Percentiles rank a stretch among this genome's conserved stretches.
phyloP scores from a whole-genome alignment of 2,113 vertebrate genomes.

The Bujurquina vittata region DNA sequence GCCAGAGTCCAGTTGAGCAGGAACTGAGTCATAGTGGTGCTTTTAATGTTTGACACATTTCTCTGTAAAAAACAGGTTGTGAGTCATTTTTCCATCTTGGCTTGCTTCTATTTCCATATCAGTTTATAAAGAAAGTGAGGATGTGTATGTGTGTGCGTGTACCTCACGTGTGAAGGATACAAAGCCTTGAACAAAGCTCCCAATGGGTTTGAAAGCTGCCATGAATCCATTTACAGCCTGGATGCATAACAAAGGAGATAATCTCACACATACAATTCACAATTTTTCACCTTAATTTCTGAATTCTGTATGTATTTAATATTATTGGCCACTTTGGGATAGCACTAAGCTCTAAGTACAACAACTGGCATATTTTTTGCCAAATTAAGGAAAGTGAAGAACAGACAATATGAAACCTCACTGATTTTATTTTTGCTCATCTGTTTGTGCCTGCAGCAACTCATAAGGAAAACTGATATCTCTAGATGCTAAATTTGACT shows the following conservation, averaged over 20 bases:
- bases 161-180: slow-evolving; percentile 76
- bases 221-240: slow-evolving; percentile 71
- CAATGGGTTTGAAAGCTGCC: slow-evolving; percentile 64
- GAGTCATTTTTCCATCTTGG: neutral
- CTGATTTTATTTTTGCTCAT: too few species aligned
- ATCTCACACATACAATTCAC: fast-evolving
- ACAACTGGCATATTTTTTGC: too few species aligned
- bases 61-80: slow-evolving; percentile 54
- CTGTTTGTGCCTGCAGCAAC: too few species aligned
- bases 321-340: too few species aligned
- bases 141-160: neutral
- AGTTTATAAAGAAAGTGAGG: neutral
- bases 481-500: too few species aligned
- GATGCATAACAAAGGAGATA: neutral
- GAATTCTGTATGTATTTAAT: neutral
- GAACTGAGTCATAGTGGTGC: slow-evolving; percentile 73
- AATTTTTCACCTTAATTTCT: neutral
- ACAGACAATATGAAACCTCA: too few species aligned
- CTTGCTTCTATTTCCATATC: neutral
- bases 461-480: too few species aligned
- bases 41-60: slow-evolving; percentile 62
- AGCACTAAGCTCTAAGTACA: too few species aligned
- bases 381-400: too few species aligned
- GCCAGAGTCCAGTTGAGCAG: slow-evolving; percentile 79
- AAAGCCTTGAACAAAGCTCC: slow-evolving; percentile 74